These are phyloP conservation scores for Psix sp. DNA, from an alignment of 1,140 invertebrate genomes.

Conservation along the genomic window DNA sequence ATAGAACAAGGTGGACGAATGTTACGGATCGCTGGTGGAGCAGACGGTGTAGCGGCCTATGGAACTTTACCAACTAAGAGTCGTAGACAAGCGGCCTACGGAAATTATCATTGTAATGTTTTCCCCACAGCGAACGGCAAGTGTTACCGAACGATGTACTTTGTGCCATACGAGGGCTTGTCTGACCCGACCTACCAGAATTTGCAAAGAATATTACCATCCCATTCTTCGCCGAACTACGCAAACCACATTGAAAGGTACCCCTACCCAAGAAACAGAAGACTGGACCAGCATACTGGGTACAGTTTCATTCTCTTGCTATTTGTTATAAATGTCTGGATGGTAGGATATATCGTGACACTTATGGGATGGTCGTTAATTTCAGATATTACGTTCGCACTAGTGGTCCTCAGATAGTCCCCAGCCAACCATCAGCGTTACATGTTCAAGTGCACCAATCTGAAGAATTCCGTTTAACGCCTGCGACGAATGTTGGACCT, in stretches of 20 bases:
- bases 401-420: constrained; percentile 48
- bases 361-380: not conserved
- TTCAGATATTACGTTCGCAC: constrained; percentile 64
- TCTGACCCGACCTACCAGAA: constrained; percentile 74
- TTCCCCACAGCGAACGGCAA: constrained; percentile 63
- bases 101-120: constrained; percentile 51
- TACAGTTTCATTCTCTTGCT: constrained; percentile 4
- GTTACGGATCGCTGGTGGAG: constrained; percentile 62
- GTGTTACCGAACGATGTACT: constrained; percentile 81
- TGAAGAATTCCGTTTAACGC: constrained; percentile 65
- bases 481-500: constrained; percentile 30
- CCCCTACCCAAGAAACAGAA: constrained; percentile 60
- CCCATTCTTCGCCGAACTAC: constrained; percentile 70
- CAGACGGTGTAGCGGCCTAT: constrained; percentile 58
- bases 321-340: too few species aligned
- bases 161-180: constrained; percentile 83
- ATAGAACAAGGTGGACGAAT: constrained; percentile 59
- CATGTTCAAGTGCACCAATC: constrained; percentile 71
- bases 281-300: constrained; percentile 32
- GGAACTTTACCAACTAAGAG: constrained; percentile 60
- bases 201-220: constrained; percentile 71
- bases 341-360: not conserved
- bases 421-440: constrained; percentile 55
- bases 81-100: constrained; percentile 60
- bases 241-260: constrained; percentile 73